Conservation (phyloP, 2,113 vertebrate species). For the Redunca redunca region DNA sequence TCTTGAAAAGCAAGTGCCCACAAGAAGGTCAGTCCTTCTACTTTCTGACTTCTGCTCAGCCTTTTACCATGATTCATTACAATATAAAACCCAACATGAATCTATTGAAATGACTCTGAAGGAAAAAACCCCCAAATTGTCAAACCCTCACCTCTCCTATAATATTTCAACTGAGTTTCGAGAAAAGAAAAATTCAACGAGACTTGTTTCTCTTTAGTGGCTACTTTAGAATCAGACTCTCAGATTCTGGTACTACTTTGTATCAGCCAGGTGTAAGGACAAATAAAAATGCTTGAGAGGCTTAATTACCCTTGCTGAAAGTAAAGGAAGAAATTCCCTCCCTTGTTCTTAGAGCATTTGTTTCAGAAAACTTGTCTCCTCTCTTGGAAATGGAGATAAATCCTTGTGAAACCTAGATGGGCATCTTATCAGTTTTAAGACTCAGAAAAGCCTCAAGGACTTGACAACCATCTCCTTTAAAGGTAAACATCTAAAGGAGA, state of each 20-base stretch:
- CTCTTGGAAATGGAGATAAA: not conserved
- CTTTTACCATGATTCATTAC: not conserved
- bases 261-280: not conserved
- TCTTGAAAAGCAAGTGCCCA: not conserved
- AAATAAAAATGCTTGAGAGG: not conserved
- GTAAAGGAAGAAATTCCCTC: not conserved
- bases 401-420: not conserved
- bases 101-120: not conserved
- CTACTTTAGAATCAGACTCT: not conserved
- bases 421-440: not conserved
- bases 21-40: not conserved
- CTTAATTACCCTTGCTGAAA: not conserved
- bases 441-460: not conserved
- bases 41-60: not conserved
- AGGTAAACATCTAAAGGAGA: not conserved
- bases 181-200: not conserved
- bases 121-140: not conserved
- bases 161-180: not conserved
- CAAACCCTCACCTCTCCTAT: not conserved
- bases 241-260: not conserved
- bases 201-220: not conserved
- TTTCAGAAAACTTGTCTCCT: not conserved
- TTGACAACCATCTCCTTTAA: not conserved
- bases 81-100: not conserved
- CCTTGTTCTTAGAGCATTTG: not conserved